phyloP scores from a whole-genome alignment of 2,113 vertebrate genomes.

The Limanda limanda region DNA sequence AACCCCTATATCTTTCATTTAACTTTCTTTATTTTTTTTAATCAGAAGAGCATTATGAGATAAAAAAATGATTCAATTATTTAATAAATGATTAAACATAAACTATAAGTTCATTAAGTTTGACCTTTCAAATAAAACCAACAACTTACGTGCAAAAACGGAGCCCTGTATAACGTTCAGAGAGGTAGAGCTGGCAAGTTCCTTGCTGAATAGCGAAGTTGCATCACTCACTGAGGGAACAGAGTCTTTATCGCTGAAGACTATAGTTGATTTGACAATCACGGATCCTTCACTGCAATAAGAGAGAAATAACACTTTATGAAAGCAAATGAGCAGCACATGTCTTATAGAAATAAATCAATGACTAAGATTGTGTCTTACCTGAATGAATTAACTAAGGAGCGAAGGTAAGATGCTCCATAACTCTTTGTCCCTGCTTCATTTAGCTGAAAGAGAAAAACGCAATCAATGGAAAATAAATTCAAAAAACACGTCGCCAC shows the following conservation, averaged over 20 bases:
- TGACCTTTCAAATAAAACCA: neutral
- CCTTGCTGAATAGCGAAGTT: neutral
- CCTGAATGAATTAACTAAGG: slow-evolving; percentile 50
- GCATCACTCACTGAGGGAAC: slow-evolving; percentile 24
- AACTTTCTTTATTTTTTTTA: too few relatives aligned
- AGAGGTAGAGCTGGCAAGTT: neutral
- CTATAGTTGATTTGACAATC: slow-evolving; percentile 23
- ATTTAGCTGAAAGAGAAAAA: slow-evolving; percentile 62
- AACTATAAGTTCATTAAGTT: too few relatives aligned
- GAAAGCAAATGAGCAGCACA: neutral
- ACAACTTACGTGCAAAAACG: slow-evolving; percentile 51
- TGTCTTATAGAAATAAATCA: neutral
- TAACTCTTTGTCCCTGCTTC: neutral
- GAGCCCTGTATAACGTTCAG: slow-evolving; percentile 37
- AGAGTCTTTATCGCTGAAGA: slow-evolving; percentile 10
- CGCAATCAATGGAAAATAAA: neutral
- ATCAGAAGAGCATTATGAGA: too few relatives aligned
- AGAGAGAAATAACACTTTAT: neutral
- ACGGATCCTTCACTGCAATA: slow-evolving; percentile 63
- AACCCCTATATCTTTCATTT: too few relatives aligned
- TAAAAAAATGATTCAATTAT: too few relatives aligned
- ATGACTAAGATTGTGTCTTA: slow-evolving; percentile 27
- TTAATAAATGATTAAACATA: too few relatives aligned
- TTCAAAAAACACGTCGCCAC: neutral
- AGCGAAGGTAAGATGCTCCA: slow-evolving; percentile 11